Evolutionary conservation across 2,113 vertebrate genomes (phyloP).

Genomic region (Paracanthobrama guichenoti): DNA sequence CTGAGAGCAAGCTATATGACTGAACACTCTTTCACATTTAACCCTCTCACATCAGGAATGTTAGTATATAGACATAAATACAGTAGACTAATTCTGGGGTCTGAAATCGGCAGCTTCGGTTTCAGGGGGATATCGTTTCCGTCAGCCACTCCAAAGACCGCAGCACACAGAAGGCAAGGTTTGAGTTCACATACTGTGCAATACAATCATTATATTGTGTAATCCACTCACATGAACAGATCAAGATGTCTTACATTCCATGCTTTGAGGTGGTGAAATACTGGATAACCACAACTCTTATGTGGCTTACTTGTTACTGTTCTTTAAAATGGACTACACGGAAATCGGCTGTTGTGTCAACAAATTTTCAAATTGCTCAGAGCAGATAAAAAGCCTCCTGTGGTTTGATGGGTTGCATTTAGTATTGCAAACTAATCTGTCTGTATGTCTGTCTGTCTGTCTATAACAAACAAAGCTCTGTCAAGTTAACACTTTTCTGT

Average conservation of each 20-base stretch:
- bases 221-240: slow-evolving; percentile 63
- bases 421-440: neutral
- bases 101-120: neutral
- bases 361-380: slow-evolving; percentile 10
- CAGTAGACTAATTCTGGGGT: neutral
- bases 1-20: slow-evolving; percentile 40
- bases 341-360: slow-evolving; percentile 52
- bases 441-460: no score
- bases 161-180: slow-evolving; percentile 20
- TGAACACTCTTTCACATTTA: slow-evolving; percentile 37
- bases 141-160: neutral
- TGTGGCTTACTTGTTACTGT: slow-evolving; percentile 54
- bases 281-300: slow-evolving; percentile 66
- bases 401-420: slow-evolving; percentile 33
- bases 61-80: neutral
- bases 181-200: neutral
- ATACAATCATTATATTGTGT: slow-evolving; percentile 52
- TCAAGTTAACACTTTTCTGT: no score
- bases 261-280: slow-evolving; percentile 61
- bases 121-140: neutral
- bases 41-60: slow-evolving; percentile 28
- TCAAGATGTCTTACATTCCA: slow-evolving; percentile 67
- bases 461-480: no score
- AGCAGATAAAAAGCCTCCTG: neutral
- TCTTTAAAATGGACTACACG: slow-evolving; percentile 32